Evolutionary conservation across 2,113 vertebrate species (phyloP).

Genomic region (Sceloporus tristichus): DNA sequence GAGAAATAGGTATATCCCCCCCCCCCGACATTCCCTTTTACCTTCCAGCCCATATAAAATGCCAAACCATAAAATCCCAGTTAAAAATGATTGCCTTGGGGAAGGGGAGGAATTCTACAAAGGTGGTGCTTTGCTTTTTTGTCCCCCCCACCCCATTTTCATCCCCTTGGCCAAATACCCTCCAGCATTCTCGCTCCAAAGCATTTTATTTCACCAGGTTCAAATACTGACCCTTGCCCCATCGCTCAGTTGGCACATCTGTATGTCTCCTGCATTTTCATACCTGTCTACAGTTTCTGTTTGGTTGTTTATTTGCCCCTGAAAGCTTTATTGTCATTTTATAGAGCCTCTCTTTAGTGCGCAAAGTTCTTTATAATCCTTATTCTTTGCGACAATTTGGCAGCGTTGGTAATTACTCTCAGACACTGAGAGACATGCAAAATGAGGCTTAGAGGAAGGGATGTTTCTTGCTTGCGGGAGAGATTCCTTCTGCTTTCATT

Average conservation of each 20-base stretch:
- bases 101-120: neutral
- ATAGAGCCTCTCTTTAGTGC: neutral
- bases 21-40: neutral
- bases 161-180: neutral
- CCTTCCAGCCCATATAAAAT: constrained; percentile 57
- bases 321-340: constrained; percentile 24
- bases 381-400: constrained; percentile 5
- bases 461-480: too few relatives aligned
- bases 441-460: neutral
- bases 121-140: constrained; percentile 21
- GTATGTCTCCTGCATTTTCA: constrained; percentile 20
- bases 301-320: constrained; percentile 35
- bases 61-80: constrained; percentile 44
- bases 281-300: neutral
- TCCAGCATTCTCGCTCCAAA: constrained; percentile 37
- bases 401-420: constrained; percentile 9
- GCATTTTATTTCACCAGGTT: constrained; percentile 52
- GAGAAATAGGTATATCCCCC: too few relatives aligned
- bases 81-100: constrained; percentile 43
- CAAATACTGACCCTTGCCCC: constrained; percentile 6
- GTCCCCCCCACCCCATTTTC: constrained; percentile 10
- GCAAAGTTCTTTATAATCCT: constrained; percentile 17
- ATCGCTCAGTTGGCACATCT: neutral
- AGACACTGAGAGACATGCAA: neutral
- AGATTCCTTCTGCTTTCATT: too few relatives aligned